Base-by-base conservation (phyloP, 2,113 vertebrate genomes). In the Colinus virginianus region DNA sequence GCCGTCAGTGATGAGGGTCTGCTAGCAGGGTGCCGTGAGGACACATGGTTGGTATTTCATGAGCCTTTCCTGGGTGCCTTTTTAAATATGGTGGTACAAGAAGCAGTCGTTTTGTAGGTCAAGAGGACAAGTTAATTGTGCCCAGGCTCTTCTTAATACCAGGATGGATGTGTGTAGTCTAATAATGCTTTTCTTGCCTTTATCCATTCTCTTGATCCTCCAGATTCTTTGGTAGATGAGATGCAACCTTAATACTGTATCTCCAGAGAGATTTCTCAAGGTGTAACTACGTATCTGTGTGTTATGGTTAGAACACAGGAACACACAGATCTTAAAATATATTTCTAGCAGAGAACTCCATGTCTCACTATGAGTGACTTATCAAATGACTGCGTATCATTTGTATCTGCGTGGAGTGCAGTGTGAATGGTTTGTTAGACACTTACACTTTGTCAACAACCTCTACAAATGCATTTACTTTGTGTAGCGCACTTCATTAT, bases 401-500 rank as follows among this genome's bases (percentile, higher is more conserved):
- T 95, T 92, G 49, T 72, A 82, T 92, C 87, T 93, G 53, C 9
- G 18, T 88, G 78, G 75, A 69, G 66, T 86, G 95, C 93, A 88
- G 74, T 92, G 78, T 87, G 94, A 97, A 87, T 53, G 49, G 88
- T 78, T 88, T 95, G 72, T 93, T 88, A 38, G 38, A 95, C 85
- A 74, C 78, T 92, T 90, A 78, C 30, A 53, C 80, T 96, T 95
- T 85, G 86, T 97, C 96, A 97, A 82, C 90, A 95, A 87, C 87
- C 38, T 71, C 88, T 95, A 88, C 77, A 90, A 93, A 95, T 53
- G 78, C 94, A 88, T 97, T 97, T 95, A 83, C 89, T 93, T 72
- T 88, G 78, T 80, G 75, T 91, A 94, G 86, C 94, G 38, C 59
- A n/a, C 91, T 97, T 94, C 95, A 91, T 97, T 97, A 97, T 91